phyloP scores from a whole-genome alignment of 2,888 invertebrate species.

The Synergus itoensis region DNA sequence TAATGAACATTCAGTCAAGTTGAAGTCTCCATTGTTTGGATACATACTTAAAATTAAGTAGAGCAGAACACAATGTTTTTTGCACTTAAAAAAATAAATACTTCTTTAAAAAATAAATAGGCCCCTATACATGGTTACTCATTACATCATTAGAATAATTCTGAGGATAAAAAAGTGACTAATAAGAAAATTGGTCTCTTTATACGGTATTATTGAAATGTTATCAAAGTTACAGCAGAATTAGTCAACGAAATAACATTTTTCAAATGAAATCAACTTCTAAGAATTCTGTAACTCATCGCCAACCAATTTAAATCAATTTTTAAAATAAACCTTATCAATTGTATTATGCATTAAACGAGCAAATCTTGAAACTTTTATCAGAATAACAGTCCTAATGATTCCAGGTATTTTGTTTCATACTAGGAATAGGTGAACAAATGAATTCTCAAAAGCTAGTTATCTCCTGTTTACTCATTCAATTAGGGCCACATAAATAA shows the following conservation, averaged over 20 bases:
- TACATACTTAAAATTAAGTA: background rate
- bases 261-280: too few relatives aligned
- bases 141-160: too few relatives aligned
- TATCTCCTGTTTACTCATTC: background rate
- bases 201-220: background rate
- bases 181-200: background rate
- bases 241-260: too few relatives aligned
- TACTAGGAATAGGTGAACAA: too few relatives aligned
- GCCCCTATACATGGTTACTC: background rate
- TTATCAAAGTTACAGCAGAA: too few relatives aligned
- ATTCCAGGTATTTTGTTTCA: too few relatives aligned
- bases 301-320: too few relatives aligned
- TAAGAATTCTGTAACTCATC: too few relatives aligned
- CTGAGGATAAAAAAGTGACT: background rate
- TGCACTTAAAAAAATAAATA: background rate
- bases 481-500: background rate
- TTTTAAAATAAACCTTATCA: too few relatives aligned
- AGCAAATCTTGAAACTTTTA: too few relatives aligned
- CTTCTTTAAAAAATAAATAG: background rate
- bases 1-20: slow-evolving; percentile 11
- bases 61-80: background rate
- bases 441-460: background rate
- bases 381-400: too few relatives aligned
- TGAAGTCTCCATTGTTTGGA: background rate
- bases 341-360: too few relatives aligned